Percentiles rank a stretch among this genome's conserved stretches.
Conservation (phyloP, 2,797 vertebrate genomes). For the Odontamblyopus rebecca region DNA sequence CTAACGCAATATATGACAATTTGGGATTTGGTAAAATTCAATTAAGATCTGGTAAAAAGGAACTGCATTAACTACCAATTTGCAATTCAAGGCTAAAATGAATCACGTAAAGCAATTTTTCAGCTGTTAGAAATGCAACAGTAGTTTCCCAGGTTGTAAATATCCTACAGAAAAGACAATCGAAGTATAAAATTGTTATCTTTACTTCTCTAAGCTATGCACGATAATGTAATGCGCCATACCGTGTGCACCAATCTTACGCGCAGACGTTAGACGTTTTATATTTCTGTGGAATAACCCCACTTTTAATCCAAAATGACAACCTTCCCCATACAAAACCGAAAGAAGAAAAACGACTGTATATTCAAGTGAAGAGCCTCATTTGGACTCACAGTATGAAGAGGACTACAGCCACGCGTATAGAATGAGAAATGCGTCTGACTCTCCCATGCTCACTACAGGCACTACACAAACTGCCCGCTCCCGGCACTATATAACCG, state of each 20-base stretch:
- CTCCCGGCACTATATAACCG: neutral
- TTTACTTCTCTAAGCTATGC: no score
- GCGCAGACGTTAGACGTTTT: neutral
- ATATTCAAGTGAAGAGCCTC: neutral
- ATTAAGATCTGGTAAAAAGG: neutral
- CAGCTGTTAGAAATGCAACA: neutral
- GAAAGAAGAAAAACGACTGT: neutral
- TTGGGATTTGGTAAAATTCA: neutral
- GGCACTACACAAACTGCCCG: constrained; percentile 1
- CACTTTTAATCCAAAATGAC: neutral
- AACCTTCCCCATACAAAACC: neutral
- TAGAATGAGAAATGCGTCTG: constrained; percentile 1
- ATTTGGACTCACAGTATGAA: neutral
- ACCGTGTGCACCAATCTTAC: no score
- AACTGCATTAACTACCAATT: neutral
- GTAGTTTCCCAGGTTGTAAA: no score
- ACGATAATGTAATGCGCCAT: no score
- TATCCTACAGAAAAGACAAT: no score
- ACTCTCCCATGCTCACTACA: neutral
- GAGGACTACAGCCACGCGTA: neutral
- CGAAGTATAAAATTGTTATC: no score
- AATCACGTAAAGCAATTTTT: neutral
- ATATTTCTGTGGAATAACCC: neutral
- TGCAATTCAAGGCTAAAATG: neutral
- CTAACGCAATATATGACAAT: no score